Base-by-base conservation (phyloP, 2,113 vertebrate species). In the Neolamprologus fasciatus region DNA sequence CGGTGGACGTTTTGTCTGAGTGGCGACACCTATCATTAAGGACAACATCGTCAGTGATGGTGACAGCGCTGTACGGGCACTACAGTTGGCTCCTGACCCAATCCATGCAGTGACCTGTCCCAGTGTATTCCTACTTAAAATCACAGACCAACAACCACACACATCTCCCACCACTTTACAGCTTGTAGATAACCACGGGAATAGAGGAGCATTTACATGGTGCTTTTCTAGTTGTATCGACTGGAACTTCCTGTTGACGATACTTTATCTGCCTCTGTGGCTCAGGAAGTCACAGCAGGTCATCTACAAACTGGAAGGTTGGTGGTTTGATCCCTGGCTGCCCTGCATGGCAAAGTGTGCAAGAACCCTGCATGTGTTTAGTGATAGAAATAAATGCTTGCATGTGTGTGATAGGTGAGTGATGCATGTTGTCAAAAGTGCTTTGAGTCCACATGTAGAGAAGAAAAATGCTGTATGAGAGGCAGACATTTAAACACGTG, bases 401-500 rank as follows among this genome's bases (percentile, higher is more conserved):
- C 14, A 17, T 61, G 14, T 61, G 26, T 61, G 57, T 2, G 57
- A 31, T 31, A 4, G 14, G 14, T 17, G 57, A 61, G 9, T 17
- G 14, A 61, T 63, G 58, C 61, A 66, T n/a, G 61, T 35, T 66
- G 58, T 63, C 28, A 35, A 63, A 63, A 63, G 9, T 63, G 17
- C 28, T 35, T 63, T 35, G 16, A n/a, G 6, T 63, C 31, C 9
- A 63, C 17, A 1, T 35, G 58, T 12, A 35, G 17, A 35, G 58
- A 63, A 35, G 31, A 63, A 63, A 63, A 63, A 12, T 12, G 6
- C 1, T 8, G 61, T 35, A 8, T 35, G 19, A n/a, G 58, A 63
- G 1, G 6, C 31, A 0, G 61, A 66, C 61, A n/a, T n/a, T 63
- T 63, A 19, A 33, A 0, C 61, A 40, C 12, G 12, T 40, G n/a